These are phyloP conservation scores for Koerneria pararmatus DNA, from an alignment of 2,888 invertebrate species.

Conservation along the genomic window DNA sequence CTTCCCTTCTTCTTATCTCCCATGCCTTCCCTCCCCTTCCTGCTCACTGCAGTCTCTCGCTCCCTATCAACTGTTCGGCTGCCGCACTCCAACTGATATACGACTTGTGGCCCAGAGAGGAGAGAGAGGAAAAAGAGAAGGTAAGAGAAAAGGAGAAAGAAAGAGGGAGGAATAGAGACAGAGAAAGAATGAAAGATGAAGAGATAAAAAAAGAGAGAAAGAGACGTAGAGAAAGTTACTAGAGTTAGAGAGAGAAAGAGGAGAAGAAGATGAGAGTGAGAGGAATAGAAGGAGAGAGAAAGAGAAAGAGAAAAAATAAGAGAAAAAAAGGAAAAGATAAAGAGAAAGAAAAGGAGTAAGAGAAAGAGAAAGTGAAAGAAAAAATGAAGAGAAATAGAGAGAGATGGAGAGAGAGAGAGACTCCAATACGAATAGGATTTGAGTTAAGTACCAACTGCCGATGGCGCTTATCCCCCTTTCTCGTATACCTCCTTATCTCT, in stretches of 20 bases:
- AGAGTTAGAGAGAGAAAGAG: too few relatives aligned
- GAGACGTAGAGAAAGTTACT: conserved; percentile 1
- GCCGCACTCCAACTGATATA: conserved; percentile 1
- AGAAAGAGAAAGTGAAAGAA: too few relatives aligned
- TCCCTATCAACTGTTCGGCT: conserved; percentile 6
- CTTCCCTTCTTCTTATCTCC: conserved; percentile 9
- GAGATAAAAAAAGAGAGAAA: too few relatives aligned
- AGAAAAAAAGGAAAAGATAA: background rate
- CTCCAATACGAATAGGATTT: conserved; percentile 4
- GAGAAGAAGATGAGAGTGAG: conserved; percentile 8
- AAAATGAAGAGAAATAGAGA: too few relatives aligned
- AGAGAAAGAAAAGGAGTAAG: conserved; percentile 9
- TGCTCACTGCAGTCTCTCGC: background rate
- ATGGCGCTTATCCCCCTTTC: too few relatives aligned
- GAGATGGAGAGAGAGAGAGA: conserved; percentile 8
- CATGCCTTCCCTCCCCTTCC: background rate
- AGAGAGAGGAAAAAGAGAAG: too few relatives aligned
- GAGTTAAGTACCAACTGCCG: too few relatives aligned
- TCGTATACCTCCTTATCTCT: too few relatives aligned
- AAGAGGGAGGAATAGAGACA: conserved; percentile 8
- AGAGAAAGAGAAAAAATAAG: too few relatives aligned
- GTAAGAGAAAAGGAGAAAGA: background rate
- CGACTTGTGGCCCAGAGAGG: conserved; percentile 13
- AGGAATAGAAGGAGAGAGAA: conserved; percentile 12
- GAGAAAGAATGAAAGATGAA: background rate